Conservation (phyloP, 1,140 invertebrate genomes). For the Pantala flavescens region DNA sequence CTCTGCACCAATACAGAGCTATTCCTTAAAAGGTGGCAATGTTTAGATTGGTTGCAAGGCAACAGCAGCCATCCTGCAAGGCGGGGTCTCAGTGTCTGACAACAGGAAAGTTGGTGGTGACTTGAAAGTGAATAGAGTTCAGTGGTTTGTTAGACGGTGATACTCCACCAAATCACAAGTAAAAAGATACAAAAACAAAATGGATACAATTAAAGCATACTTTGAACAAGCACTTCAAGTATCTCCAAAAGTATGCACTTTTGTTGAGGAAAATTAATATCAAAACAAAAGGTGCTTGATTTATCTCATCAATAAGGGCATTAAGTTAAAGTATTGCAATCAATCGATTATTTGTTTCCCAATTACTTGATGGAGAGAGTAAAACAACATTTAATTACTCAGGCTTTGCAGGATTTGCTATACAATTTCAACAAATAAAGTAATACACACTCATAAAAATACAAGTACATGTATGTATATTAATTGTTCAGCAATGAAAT, state of each 20-base stretch:
- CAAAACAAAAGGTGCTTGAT: no score
- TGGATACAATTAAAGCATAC: background rate
- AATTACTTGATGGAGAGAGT: no score
- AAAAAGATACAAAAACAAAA: slow-evolving; percentile 15
- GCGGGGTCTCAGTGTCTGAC: slow-evolving; percentile 16
- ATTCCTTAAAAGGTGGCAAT: slow-evolving; percentile 17
- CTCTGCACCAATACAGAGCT: slow-evolving; percentile 14
- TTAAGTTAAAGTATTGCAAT: no score
- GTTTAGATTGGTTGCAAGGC: slow-evolving; percentile 20
- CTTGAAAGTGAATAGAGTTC: slow-evolving; percentile 21
- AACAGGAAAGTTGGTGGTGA: slow-evolving; percentile 8
- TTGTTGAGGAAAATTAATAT: no score
- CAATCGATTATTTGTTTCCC: no score
- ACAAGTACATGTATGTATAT: no score
- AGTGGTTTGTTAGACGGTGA: slow-evolving; percentile 20
- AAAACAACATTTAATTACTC: no score
- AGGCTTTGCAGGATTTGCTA: no score
- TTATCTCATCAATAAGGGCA: no score
- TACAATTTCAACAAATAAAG: no score
- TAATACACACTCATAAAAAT: no score
- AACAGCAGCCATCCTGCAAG: slow-evolving; percentile 18
- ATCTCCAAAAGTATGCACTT: background rate
- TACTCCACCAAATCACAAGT: slow-evolving; percentile 10
- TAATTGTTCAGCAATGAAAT: no score
- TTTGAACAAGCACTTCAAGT: background rate